A percentile compares a stretch with the other conserved stretches of the same genome.
Conservation (phyloP, 2,797 vertebrate species). For the Pterois miles region DNA sequence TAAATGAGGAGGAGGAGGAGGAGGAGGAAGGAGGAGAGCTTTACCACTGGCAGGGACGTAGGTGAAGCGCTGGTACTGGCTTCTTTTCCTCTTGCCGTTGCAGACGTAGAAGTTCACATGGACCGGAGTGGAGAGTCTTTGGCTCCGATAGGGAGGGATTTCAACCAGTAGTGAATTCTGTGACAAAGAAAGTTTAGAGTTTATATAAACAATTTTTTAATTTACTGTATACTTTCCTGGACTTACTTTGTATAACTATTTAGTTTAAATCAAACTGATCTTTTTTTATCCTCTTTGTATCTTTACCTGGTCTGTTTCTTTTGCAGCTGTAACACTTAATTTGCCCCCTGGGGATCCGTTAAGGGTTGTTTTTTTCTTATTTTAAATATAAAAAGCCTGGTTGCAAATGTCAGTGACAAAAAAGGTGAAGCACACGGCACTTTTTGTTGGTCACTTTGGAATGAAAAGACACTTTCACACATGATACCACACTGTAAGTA, state of each 20-base stretch:
- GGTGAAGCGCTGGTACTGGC: conserved; percentile 96
- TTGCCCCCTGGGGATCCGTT: neutral
- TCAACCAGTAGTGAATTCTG: conserved; percentile 92
- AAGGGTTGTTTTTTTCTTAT: neutral
- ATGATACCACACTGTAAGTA: neutral
- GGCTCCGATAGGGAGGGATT: conserved; percentile 93
- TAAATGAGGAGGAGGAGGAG: neutral
- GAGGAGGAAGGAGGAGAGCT: neutral
- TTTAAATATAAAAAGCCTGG: neutral
- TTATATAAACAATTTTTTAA: neutral
- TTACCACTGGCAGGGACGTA: conserved; percentile 96
- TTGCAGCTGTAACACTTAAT: neutral
- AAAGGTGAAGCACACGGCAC: neutral
- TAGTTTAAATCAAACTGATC: neutral
- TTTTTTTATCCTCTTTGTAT: neutral
- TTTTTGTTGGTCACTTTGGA: neutral
- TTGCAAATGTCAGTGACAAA: neutral
- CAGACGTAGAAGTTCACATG: conserved; percentile 97
- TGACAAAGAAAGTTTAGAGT: conserved; percentile 11
- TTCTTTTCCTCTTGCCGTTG: conserved; percentile 97
- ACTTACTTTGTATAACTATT: neutral
- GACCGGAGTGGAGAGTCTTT: conserved; percentile 90
- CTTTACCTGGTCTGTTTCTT: neutral
- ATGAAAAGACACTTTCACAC: neutral
- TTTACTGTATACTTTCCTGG: neutral